Evolutionary conservation across 2,113 vertebrate genomes (phyloP), one percentile per base, ranked within the genome.

Genomic region (Cinclus mexicanus): DNA sequence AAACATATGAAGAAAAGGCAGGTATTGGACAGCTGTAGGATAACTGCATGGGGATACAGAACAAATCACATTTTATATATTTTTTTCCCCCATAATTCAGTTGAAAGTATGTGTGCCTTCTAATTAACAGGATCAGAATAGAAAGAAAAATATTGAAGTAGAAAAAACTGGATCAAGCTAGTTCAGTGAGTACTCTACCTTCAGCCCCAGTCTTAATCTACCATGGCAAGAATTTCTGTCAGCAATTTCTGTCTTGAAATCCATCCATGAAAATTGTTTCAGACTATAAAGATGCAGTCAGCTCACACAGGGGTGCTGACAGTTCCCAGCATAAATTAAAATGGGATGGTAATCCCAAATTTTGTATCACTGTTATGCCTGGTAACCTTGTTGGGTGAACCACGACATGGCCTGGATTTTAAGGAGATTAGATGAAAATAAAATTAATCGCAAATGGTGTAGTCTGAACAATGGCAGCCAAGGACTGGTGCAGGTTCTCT

Each of bases 1-100:
- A 84, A 91, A 50, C 59, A 83, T 4, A 3, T 79, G 87, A 88
- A 63, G 39, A 88, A 81, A 82, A 97, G 76, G 42, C 79, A 96
- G 87, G 83, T 61, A 71, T 75, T 93, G 72, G 88, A 53, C 47
- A 74, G 33, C 83, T 83, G 39, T 77, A 53, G 7, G 67, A 76
- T 94, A 92, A 65, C 60, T 83, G 49, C 25, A 18, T 75, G 47
- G 39, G 13, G 28, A 37, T n/a, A 57, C 61, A 61, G 22, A 92
- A 72, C 16, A 87, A 94, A 87, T 76, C 13, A 29, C 9, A 5
- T 90, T 87, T 84, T 70, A 5, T 11, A 3, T 20, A 0, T 44
- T 59, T 64, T 68, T 29, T 59, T 37, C 31, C 59, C 28, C 52
- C 8, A 9, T 26, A 71, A 11, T 72, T 33, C 53, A 31, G 11